A percentile compares a stretch with the other conserved stretches of the same genome.
Conservation (phyloP, 2,113 vertebrate genomes). For the Rhea americana region DNA sequence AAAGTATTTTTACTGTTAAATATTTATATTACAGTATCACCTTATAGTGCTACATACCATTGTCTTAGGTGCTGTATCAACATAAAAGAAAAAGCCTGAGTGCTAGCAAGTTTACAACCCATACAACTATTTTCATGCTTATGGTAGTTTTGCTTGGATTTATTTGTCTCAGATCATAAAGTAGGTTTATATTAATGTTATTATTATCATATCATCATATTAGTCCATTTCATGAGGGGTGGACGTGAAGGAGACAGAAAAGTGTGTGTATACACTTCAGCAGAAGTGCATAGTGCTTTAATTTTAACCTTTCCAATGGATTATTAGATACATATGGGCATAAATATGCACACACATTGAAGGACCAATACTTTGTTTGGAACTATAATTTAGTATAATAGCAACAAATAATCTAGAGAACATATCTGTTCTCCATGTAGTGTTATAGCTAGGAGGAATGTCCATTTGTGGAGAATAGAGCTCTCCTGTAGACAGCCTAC, state of each 20-base stretch:
- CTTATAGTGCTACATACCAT: background rate
- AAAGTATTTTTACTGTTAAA: background rate
- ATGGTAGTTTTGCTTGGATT: background rate
- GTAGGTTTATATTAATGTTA: background rate
- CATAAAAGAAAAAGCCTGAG: background rate
- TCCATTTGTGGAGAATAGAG: background rate
- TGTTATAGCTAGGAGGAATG: background rate
- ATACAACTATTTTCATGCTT: background rate
- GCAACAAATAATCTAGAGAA: background rate
- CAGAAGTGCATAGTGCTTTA: no score
- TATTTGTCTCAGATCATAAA: background rate
- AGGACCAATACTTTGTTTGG: background rate
- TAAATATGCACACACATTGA: background rate
- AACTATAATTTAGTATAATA: background rate
- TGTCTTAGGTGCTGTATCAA: background rate
- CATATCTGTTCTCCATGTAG: background rate
- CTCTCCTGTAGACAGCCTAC: background rate
- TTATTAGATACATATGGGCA: background rate
- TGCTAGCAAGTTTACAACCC: background rate
- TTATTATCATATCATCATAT: background rate
- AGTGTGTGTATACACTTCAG: background rate
- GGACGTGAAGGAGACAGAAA: background rate
- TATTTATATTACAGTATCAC: background rate
- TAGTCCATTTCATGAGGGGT: background rate
- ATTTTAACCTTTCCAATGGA: no score